phyloP scores from a whole-genome alignment of 2,888 invertebrate genomes.

The Andrena fulva region DNA sequence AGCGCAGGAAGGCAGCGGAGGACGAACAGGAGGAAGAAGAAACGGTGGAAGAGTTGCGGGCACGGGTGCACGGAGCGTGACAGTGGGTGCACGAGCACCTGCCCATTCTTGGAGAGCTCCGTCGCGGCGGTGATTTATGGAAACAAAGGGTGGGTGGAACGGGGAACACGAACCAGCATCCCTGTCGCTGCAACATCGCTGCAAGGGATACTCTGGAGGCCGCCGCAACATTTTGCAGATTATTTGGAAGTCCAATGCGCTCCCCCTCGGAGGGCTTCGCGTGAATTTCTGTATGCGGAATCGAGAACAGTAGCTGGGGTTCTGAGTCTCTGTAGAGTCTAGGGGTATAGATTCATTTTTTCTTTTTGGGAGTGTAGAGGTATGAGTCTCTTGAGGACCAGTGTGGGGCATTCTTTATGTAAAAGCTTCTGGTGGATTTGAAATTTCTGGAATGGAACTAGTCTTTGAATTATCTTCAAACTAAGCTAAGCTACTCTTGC shows the following conservation, averaged over 20 bases:
- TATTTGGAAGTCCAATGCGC: slow-evolving; percentile 7
- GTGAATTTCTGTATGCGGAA: neutral
- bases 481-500: too few species aligned
- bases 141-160: slow-evolving; percentile 75
- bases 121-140: slow-evolving; percentile 78
- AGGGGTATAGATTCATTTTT: too few species aligned
- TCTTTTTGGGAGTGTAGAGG: too few species aligned
- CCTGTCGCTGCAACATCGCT: slow-evolving; percentile 39
- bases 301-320: too few species aligned
- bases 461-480: too few species aligned
- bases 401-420: too few species aligned
- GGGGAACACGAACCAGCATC: slow-evolving; percentile 64
- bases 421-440: too few species aligned
- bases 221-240: slow-evolving; percentile 6
- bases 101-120: slow-evolving; percentile 80
- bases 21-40: slow-evolving; percentile 56
- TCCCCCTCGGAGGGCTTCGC: neutral
- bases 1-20: slow-evolving; percentile 27
- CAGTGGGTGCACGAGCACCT: slow-evolving; percentile 84
- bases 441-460: too few species aligned
- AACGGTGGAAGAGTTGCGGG: slow-evolving; percentile 72
- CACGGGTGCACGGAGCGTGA: slow-evolving; percentile 84
- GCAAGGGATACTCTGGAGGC: slow-evolving; percentile 27
- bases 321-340: too few species aligned
- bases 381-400: too few species aligned